Conservation (phyloP, 2,888 invertebrate species). For the Diabrotica balteata region DNA sequence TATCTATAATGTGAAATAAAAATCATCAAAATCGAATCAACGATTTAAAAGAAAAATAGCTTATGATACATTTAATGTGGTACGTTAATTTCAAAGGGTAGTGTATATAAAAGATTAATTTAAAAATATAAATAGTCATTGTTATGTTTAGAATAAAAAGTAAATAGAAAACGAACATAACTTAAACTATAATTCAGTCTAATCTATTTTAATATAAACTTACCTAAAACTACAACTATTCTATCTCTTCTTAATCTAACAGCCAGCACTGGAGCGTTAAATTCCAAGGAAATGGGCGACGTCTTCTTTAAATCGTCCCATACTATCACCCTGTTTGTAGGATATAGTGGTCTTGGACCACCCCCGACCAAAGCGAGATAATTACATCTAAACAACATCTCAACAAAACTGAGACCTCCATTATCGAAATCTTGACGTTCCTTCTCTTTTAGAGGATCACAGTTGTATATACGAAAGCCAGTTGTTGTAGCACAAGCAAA, state of each 20-base stretch:
- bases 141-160: no score
- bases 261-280: constrained; percentile 90
- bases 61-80: no score
- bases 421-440: constrained; percentile 93
- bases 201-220: neutral
- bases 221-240: constrained; percentile 89
- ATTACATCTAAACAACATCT: constrained; percentile 98
- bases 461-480: constrained; percentile 96
- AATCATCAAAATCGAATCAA: no score
- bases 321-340: constrained; percentile 93
- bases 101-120: no score
- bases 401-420: constrained; percentile 90
- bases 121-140: no score
- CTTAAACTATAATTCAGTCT: no score
- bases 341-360: constrained; percentile 89
- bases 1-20: no score
- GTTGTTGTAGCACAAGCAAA: constrained; percentile 97
- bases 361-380: constrained; percentile 96
- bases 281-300: constrained; percentile 92
- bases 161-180: no score
- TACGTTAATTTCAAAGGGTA: no score
- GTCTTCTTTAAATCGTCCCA: constrained; percentile 98
- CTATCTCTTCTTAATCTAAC: constrained; percentile 93
- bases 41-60: no score
- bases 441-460: constrained; percentile 96